Evolutionary conservation across 2,113 vertebrate species (phyloP).

Genomic region (Cheirogaleus medius): DNA sequence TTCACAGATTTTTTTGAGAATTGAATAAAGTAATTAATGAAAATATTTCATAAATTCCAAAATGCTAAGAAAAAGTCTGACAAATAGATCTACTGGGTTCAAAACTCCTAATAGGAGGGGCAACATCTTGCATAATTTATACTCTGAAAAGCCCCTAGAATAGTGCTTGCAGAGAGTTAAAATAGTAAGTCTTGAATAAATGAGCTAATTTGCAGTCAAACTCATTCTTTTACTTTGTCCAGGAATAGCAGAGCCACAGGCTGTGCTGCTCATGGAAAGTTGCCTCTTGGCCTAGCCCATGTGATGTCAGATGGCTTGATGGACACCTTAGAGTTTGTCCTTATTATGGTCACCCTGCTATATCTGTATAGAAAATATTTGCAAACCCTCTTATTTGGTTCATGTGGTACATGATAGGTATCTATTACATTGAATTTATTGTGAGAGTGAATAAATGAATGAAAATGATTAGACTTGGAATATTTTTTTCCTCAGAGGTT

Average conservation of each 20-base stretch:
- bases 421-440: neutral
- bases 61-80: neutral
- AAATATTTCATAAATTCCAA: slow-evolving; percentile 2
- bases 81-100: neutral
- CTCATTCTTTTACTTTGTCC: neutral
- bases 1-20: neutral
- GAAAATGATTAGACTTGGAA: neutral
- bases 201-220: neutral
- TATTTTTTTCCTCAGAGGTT: neutral
- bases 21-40: neutral
- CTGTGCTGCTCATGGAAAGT: neutral
- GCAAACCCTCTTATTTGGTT: neutral
- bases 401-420: neutral
- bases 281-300: neutral
- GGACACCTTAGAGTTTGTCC: neutral
- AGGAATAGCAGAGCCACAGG: neutral
- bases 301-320: neutral
- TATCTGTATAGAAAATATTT: neutral
- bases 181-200: neutral
- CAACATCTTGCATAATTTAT: neutral
- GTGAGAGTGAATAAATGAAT: neutral
- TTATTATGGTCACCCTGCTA: neutral
- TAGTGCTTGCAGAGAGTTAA: neutral
- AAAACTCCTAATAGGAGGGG: neutral
- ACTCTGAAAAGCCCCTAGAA: neutral